Percentiles rank a stretch among this genome's conserved stretches.
Evolutionary conservation across 2,113 vertebrate species (phyloP).

Genomic region (Lepisosteus osseus): DNA sequence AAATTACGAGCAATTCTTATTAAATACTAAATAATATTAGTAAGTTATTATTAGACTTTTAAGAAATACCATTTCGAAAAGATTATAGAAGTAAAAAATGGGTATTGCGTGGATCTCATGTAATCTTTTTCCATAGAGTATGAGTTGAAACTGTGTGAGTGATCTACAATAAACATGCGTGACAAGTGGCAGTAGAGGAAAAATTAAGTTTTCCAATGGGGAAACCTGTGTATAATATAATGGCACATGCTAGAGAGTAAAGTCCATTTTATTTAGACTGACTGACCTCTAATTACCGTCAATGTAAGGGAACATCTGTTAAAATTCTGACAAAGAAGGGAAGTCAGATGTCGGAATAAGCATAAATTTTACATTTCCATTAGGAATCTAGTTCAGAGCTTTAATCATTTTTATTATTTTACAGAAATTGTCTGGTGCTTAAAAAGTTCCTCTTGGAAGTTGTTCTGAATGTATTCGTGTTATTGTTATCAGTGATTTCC

Average conservation of each 20-base stretch:
- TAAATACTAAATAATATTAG: too few relatives aligned
- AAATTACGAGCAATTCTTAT: too few relatives aligned
- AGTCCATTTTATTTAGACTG: conserved; percentile 37
- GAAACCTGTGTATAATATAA: conserved; percentile 38
- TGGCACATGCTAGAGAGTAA: conserved; percentile 27
- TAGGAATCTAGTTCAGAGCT: conserved; percentile 35
- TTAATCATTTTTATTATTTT: conserved; percentile 43
- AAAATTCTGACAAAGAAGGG: conserved; percentile 49
- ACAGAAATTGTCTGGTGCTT: conserved; percentile 18
- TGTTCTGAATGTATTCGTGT: conserved; percentile 1
- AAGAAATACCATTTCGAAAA: too few relatives aligned
- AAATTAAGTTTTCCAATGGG: neutral
- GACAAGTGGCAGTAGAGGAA: neutral
- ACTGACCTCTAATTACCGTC: conserved; percentile 55
- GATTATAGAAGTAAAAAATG: neutral
- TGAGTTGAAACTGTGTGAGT: conserved; percentile 1
- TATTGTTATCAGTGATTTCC: neutral
- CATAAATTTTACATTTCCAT: conserved; percentile 41
- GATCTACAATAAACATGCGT: neutral
- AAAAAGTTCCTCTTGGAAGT: neutral
- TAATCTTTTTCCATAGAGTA: neutral
- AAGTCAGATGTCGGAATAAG: conserved; percentile 37
- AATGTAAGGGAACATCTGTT: conserved; percentile 56
- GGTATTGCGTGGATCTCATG: conserved; percentile 7
- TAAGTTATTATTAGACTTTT: too few relatives aligned